Conservation (phyloP, 2,797 vertebrate genomes). For the Sebastes elongatus region DNA sequence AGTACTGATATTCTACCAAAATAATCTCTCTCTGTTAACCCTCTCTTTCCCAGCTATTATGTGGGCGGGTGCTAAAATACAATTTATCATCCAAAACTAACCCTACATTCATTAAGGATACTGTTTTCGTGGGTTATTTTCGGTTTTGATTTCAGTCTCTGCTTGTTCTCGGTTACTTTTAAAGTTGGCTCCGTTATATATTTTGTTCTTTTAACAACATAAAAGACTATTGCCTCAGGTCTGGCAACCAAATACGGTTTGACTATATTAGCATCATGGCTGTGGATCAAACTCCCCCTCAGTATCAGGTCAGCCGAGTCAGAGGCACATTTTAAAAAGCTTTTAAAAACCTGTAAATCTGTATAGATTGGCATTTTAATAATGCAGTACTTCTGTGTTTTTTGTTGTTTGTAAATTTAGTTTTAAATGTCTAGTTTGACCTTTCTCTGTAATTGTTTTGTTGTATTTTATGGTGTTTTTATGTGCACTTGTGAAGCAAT, state of each 20-base stretch:
- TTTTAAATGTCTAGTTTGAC: constrained; percentile 1
- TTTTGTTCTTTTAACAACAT: not conserved
- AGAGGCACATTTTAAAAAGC: not conserved
- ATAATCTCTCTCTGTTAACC: not conserved
- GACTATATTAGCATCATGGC: not conserved
- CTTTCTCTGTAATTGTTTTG: not conserved
- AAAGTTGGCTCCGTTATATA: not conserved
- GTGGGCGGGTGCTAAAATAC: not conserved
- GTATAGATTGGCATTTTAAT: not conserved
- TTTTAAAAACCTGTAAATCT: constrained; percentile 13
- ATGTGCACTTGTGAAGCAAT: not conserved
- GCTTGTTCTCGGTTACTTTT: not conserved
- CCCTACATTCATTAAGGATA: not conserved
- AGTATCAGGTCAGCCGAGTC: constrained; percentile 10
- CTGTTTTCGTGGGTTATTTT: not conserved
- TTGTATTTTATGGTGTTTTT: not conserved
- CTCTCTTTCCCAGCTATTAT: not conserved
- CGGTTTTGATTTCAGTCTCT: not conserved
- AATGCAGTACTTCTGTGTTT: not conserved
- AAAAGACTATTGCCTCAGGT: not conserved
- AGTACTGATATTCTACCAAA: not conserved
- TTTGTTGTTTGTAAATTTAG: not conserved
- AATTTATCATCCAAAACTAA: not conserved
- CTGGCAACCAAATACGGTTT: not conserved
- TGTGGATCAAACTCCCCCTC: not conserved